Base-by-base conservation (phyloP, 2,797 vertebrate species). In the Huso huso region DNA sequence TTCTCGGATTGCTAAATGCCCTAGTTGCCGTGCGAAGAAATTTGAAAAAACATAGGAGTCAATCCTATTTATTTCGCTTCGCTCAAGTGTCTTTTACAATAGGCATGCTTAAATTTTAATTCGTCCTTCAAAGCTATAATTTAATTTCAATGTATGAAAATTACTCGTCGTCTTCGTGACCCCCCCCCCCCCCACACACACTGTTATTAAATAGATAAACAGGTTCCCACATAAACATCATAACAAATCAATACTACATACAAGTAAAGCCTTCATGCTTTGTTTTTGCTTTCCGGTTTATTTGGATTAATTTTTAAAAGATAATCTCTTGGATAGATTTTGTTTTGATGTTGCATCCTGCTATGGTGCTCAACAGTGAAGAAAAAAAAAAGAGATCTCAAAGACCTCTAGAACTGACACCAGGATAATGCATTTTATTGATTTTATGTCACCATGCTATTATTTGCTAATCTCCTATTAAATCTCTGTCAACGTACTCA, bases 371-470 rank as follows among this genome's bases (percentile, higher is more conserved):
- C 73, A 75, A 37, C 57, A 52, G 6, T 10, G 10, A 15, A 55
- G 15, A 49, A 52, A 18, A 18, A 18, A 18, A 84, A 84, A 74
- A 81, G 72, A 67, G 71, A 74, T 76, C 72, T 78, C 67, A 58
- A 68, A 69, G 77, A 81, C 77, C 73, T 73, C 68, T 68, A 73
- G 77, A 78, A 72, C 64, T 59, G 75, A 78, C 69, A 68, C 73
- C 61, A 51, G 67, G 76, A 76, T 75, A 82, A 82, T 78, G 79
- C 70, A 74, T 73, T 79, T 75, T 73, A 86, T 86, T 72, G 84
- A 88, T 86, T 85, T 82, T 62, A 76, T 80, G 79, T 81, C 83
- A 81, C 70, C 79, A 73, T 49, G 75, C n/a, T 74, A 83, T 82
- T 18, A 18, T 18, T 18, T 18, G 1, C 18, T 1, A 18, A 18